phyloP scores from a whole-genome alignment of 2,797 vertebrate species.

The Pseudopleuronectes americanus region DNA sequence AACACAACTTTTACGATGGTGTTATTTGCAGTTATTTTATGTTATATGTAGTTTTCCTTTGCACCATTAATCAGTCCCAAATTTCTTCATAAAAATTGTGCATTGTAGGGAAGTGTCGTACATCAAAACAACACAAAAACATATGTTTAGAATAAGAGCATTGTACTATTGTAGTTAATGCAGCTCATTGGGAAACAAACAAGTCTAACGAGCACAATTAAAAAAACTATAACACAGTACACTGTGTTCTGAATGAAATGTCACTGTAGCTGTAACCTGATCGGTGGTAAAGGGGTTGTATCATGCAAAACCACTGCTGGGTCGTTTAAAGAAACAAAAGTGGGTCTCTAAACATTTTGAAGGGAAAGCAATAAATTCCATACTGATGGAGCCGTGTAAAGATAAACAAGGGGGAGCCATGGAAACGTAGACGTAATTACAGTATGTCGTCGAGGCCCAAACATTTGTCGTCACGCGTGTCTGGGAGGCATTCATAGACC shows the following conservation, averaged over 20 bases:
- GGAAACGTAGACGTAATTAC: slow-evolving; percentile 53
- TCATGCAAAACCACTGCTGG: slow-evolving; percentile 10
- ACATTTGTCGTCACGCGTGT: slow-evolving; percentile 36
- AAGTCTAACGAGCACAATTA: background rate
- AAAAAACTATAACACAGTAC: background rate
- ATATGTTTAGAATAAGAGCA: too few relatives aligned
- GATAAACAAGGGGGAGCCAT: slow-evolving; percentile 49
- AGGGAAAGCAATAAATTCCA: slow-evolving; percentile 54
- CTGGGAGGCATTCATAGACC: slow-evolving; percentile 41
- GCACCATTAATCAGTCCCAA: too few relatives aligned
- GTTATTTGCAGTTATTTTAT: background rate
- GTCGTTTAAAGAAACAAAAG: slow-evolving; percentile 26
- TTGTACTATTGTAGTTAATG: background rate
- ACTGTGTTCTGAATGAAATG: background rate
- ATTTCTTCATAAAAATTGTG: too few relatives aligned
- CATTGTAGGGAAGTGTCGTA: too few relatives aligned
- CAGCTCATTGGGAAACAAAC: background rate
- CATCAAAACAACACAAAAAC: background rate
- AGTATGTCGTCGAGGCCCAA: slow-evolving; percentile 40
- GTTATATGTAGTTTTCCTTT: background rate
- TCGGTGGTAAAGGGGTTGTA: slow-evolving; percentile 8
- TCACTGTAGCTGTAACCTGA: background rate
- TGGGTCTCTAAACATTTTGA: slow-evolving; percentile 40
- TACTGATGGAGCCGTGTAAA: slow-evolving; percentile 30
- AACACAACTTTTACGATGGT: background rate